phyloP scores from a whole-genome alignment of 92 coral and sea anemone species.

The Pocillopora grandis region DNA sequence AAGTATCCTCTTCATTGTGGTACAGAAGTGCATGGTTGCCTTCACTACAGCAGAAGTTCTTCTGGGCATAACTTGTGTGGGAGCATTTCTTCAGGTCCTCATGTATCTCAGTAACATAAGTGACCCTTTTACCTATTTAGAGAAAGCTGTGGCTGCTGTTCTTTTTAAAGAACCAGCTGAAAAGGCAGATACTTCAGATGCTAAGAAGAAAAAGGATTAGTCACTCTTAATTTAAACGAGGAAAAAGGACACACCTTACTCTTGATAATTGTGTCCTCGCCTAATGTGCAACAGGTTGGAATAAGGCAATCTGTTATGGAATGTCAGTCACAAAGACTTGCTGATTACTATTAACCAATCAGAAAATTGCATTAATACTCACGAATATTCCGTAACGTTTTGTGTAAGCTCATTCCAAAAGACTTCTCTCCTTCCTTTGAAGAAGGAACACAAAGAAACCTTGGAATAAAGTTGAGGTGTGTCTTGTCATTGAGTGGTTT shows the following conservation, averaged over 20 bases:
- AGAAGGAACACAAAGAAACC: no score
- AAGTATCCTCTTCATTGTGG: slow-evolving; percentile 58
- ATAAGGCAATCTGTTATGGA: no score
- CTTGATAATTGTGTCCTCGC: background rate
- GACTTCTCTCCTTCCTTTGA: no score
- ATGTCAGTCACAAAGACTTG: no score
- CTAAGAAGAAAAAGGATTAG: slow-evolving; percentile 55
- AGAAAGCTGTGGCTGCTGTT: slow-evolving; percentile 69
- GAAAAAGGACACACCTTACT: background rate
- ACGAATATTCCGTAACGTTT: no score
- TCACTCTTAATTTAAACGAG: background rate
- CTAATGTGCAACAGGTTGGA: no score
- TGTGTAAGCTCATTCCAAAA: no score
- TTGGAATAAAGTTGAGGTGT: no score
- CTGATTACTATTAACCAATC: no score
- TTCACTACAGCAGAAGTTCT: slow-evolving; percentile 58
- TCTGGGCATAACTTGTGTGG: slow-evolving; percentile 46
- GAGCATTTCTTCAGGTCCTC: slow-evolving; percentile 58
- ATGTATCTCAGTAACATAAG: slow-evolving; percentile 54
- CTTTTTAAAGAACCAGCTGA: slow-evolving; percentile 66
- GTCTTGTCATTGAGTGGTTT: no score
- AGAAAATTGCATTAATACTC: no score
- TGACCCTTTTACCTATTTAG: slow-evolving; percentile 71
- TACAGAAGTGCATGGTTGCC: slow-evolving; percentile 53
- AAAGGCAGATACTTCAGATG: slow-evolving; percentile 55